phyloP scores from a whole-genome alignment of 2,113 vertebrate species.

The Oceanodroma tethys region DNA sequence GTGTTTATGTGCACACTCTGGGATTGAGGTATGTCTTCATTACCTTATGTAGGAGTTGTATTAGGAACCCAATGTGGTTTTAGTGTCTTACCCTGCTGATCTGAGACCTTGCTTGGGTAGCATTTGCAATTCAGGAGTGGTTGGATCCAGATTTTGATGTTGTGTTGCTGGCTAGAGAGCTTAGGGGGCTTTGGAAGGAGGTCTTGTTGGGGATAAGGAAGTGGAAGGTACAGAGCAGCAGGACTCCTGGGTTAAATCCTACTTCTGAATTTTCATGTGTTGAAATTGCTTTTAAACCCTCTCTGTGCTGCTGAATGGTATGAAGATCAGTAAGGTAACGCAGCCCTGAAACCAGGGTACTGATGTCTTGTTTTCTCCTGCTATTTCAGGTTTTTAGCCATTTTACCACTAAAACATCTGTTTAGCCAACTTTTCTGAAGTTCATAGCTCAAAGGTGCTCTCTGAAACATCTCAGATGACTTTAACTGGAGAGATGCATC shows the following conservation, averaged over 20 bases:
- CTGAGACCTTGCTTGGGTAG: not conserved
- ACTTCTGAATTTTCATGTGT: not conserved
- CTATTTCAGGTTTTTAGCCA: not conserved
- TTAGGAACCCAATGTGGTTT: not conserved
- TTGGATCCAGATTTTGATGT: not conserved
- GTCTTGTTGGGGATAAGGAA: not conserved
- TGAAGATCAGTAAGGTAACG: not conserved
- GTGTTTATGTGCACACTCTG: no score
- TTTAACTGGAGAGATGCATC: not conserved
- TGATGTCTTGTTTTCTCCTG: not conserved
- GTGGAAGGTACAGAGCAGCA: not conserved
- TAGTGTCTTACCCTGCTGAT: not conserved
- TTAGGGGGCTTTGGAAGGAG: not conserved
- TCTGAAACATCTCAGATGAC: not conserved
- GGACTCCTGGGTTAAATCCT: not conserved
- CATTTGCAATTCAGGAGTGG: not conserved
- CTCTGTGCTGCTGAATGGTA: not conserved
- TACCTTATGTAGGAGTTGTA: not conserved
- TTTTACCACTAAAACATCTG: not conserved
- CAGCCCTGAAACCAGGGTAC: not conserved
- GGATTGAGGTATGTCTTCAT: not conserved
- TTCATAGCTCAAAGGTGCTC: not conserved
- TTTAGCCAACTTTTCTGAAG: not conserved
- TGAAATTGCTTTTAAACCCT: not conserved
- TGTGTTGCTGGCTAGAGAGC: not conserved